A percentile compares a stretch with the other conserved stretches of the same genome.
phyloP scores from a whole-genome alignment of 2,113 vertebrate genomes.

The Gobio gobio region DNA sequence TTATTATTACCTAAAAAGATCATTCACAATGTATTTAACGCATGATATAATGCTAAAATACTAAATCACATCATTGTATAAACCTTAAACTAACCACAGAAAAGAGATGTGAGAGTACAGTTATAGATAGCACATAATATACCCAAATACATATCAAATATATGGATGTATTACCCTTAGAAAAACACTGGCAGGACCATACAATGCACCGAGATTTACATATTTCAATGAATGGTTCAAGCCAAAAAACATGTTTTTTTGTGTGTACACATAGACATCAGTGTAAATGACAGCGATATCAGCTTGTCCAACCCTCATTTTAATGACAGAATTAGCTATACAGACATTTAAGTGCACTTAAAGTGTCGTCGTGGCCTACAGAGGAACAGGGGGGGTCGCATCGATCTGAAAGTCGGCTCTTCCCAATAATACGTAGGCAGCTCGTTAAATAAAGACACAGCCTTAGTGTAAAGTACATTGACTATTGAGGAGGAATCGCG shows the following conservation, averaged over 20 bases:
- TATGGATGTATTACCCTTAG: not conserved
- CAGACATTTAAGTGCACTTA: slow-evolving; percentile 15
- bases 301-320: too few species aligned
- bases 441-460: not conserved
- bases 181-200: not conserved
- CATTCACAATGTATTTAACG: not conserved
- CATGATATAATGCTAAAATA: not conserved
- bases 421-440: not conserved
- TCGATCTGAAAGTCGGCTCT: too few species aligned
- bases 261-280: not conserved
- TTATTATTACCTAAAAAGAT: not conserved
- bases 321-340: not conserved
- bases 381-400: slow-evolving; percentile 14
- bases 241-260: not conserved
- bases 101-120: not conserved
- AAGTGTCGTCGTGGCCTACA: slow-evolving; percentile 46
- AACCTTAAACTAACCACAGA: not conserved
- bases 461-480: not conserved
- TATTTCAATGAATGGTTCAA: not conserved
- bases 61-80: not conserved
- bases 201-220: not conserved
- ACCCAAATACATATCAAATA: not conserved
- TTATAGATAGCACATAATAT: not conserved
- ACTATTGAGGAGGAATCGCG: not conserved
- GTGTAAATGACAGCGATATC: not conserved